These are phyloP conservation scores for Natrix natrix DNA, from an alignment of 2,797 vertebrate species.

Conservation along the genomic window DNA sequence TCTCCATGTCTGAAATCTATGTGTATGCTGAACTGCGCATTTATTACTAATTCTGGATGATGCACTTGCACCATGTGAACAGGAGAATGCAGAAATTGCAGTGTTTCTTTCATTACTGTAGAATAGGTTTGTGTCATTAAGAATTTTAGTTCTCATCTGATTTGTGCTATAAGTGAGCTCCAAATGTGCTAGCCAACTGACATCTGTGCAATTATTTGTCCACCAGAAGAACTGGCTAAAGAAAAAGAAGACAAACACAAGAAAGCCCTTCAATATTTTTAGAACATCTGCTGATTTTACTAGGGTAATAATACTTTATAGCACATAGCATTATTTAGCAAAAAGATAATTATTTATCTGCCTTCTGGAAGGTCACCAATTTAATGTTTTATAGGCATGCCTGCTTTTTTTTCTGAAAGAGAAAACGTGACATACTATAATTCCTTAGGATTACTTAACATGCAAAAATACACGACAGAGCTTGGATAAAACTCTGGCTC, in stretches of 20 bases:
- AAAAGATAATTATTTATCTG: not conserved
- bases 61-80: not conserved
- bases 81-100: not conserved
- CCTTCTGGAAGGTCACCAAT: not conserved
- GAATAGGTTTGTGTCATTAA: not conserved
- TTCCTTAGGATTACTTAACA: not conserved
- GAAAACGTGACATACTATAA: not conserved
- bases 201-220: constrained; percentile 2
- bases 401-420: not conserved
- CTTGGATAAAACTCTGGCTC: not conserved
- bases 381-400: not conserved
- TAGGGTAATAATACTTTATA: not conserved
- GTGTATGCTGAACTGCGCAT: not conserved
- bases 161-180: not conserved
- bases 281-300: not conserved
- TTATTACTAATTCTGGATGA: not conserved
- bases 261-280: not conserved
- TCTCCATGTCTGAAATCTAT: not conserved
- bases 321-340: not conserved
- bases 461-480: not conserved
- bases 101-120: not conserved
- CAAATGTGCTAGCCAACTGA: not conserved
- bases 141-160: not conserved
- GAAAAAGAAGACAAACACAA: not conserved
- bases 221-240: not conserved